Base-by-base conservation (phyloP, 2,888 invertebrate genomes). In the Rotaria socialis region DNA sequence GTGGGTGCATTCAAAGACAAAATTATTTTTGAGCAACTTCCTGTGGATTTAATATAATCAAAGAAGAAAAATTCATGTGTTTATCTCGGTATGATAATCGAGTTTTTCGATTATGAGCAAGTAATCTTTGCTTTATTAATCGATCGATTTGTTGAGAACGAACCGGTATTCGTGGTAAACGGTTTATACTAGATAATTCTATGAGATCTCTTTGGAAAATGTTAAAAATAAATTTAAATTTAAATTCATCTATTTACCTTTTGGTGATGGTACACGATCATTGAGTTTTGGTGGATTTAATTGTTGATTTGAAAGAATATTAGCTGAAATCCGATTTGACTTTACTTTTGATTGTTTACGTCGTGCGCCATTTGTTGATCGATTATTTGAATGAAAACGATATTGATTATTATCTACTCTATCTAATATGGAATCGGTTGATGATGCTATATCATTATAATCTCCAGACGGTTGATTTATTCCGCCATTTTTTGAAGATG, bases 141-240 rank as follows among this genome's bases (percentile, higher is more conserved):
- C 67, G 67, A 67, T 80, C 47, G 43, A 47, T 47, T 24, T 47
- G 43, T 80, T 43, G 43, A n/a, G 80, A 47, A 80, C n/a, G 80
- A 47, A 47, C 22, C 14, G 80, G 80, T 80, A 80, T 11, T 43
- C 8, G 7, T 80, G 80, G 80, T n/a, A 80, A 47, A 1, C n/a
- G 80, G 22, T 22, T 80, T n/a, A 80, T 11, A 80, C 24, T 47
- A 10, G 47, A 47, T 8, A 3, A 47, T 80, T 41, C 19, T 80
- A 80, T 19, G 24, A 80, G 7, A n/a, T 47, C 47, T 80, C 43
- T 80, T 55, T 19, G 55, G 16, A 55, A 55, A 55, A 19, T n/a
- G n/a, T 19, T 52, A 52, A 7, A 52, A 52, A 10, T 8, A 55
- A 55, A 55, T 22, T 2, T 5, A 55, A 2, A 55, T 55, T 7